Evolutionary conservation across 2,113 vertebrate genomes (phyloP).

Genomic region (Ranitomeya imitator): DNA sequence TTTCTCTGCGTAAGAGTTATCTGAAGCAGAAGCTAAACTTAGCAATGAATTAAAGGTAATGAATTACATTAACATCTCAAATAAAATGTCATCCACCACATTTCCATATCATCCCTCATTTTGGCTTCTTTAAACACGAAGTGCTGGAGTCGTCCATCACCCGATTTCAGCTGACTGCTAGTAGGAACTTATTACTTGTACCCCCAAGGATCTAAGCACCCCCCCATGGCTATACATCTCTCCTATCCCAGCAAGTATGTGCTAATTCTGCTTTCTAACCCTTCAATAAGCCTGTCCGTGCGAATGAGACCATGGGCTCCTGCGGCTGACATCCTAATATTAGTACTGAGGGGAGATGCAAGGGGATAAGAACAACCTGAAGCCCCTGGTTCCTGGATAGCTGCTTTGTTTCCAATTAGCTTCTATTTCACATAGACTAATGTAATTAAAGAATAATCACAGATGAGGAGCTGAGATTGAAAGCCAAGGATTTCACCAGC

Average conservation of each 20-base stretch:
- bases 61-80: conserved; percentile 21
- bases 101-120: conserved; percentile 52
- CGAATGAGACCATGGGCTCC: conserved; percentile 68
- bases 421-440: conserved; percentile 77
- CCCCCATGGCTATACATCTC: conserved; percentile 50
- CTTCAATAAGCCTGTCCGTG: conserved; percentile 66
- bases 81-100: conserved; percentile 18
- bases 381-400: conserved; percentile 70
- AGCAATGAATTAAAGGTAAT: neutral
- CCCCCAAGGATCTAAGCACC: conserved; percentile 62
- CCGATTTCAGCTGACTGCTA: conserved; percentile 74
- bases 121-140: conserved; percentile 38
- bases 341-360: conserved; percentile 83
- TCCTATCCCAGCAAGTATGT: conserved; percentile 58
- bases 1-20: neutral
- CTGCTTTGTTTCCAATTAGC: conserved; percentile 75
- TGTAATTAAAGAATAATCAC: conserved; percentile 82
- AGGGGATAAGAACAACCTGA: conserved; percentile 82
- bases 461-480: conserved; percentile 77
- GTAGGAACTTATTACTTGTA: conserved; percentile 68
- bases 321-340: conserved; percentile 83
- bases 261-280: conserved; percentile 65
- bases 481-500: conserved; percentile 74
- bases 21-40: neutral
- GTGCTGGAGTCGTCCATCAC: conserved; percentile 77